Conservation (phyloP, 2,888 invertebrate species). For the Drosophila eohydei region DNA sequence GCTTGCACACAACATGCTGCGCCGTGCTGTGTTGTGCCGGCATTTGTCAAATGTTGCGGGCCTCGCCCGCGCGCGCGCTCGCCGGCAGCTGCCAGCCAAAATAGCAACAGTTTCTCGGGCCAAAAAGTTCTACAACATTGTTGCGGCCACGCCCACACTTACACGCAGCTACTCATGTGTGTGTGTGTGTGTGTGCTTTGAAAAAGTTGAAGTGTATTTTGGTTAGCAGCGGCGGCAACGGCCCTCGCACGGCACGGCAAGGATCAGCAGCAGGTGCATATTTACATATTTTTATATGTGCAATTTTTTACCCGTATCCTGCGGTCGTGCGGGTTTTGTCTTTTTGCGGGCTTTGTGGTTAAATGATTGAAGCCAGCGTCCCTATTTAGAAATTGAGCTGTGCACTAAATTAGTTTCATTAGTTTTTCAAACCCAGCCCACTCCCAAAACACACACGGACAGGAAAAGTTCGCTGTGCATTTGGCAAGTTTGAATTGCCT, state of each 20-base stretch:
- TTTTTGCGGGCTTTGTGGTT: constrained; percentile 55
- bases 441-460: neutral
- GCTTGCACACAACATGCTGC: constrained; percentile 7
- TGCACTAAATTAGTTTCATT: constrained; percentile 78
- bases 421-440: constrained; percentile 43
- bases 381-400: constrained; percentile 62
- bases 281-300: constrained; percentile 69
- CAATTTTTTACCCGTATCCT: constrained; percentile 51
- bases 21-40: constrained; percentile 44
- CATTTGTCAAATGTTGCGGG: constrained; percentile 80
- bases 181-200: constrained; percentile 27
- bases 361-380: constrained; percentile 68
- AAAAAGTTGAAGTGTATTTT: constrained; percentile 71
- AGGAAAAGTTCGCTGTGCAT: constrained; percentile 46
- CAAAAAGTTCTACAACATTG: constrained; percentile 69
- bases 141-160: constrained; percentile 50
- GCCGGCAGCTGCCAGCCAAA: constrained; percentile 54
- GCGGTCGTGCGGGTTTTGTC: constrained; percentile 37
- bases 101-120: constrained; percentile 72
- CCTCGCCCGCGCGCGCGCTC: constrained; percentile 50
- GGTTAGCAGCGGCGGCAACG: constrained; percentile 25
- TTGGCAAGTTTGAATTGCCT: constrained; percentile 57
- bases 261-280: constrained; percentile 71
- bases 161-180: constrained; percentile 6
- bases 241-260: constrained; percentile 13